Base-by-base conservation (phyloP, 2,113 vertebrate species). In the Rynchops niger region DNA sequence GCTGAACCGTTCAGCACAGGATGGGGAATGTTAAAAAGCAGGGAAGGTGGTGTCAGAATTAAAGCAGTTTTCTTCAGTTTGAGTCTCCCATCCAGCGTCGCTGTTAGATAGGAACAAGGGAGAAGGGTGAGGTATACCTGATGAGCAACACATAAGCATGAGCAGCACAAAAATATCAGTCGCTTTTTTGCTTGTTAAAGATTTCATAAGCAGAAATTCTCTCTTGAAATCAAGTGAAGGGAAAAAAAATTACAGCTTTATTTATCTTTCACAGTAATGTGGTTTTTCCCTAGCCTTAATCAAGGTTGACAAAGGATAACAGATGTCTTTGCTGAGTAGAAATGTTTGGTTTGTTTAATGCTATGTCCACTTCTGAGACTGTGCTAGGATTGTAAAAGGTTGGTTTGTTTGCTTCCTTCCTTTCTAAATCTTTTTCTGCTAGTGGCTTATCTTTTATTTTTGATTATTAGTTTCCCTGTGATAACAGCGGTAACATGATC, bases 401-500 rank as follows among this genome's bases (percentile, higher is more conserved):
- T 94, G 90, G 53, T 77, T 80, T 66, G 32, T 67, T 89, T 82
- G 66, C 83, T 69, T 38, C 29, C 52, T 95, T 85, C 27, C 55
- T 94, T 95, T 83, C 90, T 87, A 53, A 92, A 66, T 76, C 29
- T 79, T 89, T 66, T 94, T 93, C 93, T 82, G 42, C 74, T 62
- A 38, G 29, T 58, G 16, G 65, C 93, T 89, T 88, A 43, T 12
- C 32, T 53, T 86, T 84, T 89, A 43, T 88, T 89, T 94, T 40
- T 69, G 22, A 30, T 82, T 56, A 82, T 74, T 71, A 58, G 71
- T 32, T 95, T 56, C 56, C 89, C 71, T 38, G 66, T 58, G 78
- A 11, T 80, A 93, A 73, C 82, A 82, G 66, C 0, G 90, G 95
- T 95, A 96, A 94, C 93, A 95, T 94, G 92, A 95, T 94, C 92